phyloP scores from a whole-genome alignment of 37 sponge, comb jelly and placozoan species.

The Spongia lamella region DNA sequence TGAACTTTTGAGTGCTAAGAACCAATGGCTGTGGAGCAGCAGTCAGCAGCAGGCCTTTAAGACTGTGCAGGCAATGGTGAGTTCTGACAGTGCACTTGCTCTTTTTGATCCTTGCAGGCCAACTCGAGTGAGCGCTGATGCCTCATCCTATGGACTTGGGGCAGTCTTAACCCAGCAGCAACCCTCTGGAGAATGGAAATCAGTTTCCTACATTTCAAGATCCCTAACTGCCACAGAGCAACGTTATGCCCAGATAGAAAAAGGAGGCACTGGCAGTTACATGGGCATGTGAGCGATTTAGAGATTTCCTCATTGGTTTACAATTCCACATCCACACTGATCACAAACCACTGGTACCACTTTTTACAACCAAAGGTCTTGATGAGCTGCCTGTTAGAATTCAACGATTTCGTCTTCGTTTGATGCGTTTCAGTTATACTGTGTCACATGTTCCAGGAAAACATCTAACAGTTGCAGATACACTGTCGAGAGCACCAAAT shows the following conservation, averaged over 20 bases:
- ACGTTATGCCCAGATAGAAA: too few species aligned
- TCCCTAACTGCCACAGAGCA: constrained; percentile 29
- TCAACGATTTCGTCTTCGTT: constrained; percentile 44
- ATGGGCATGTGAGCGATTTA: constrained; percentile 19
- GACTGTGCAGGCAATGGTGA: neutral
- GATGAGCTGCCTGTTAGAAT: constrained; percentile 44
- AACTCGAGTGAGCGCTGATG: neutral
- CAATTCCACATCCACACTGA: constrained; percentile 50
- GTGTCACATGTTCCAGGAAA: constrained; percentile 56
- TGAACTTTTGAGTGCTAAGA: neutral
- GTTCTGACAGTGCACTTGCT: too few species aligned
- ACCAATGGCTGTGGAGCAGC: neutral
- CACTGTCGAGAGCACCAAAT: constrained; percentile 44
- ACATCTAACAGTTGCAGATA: constrained; percentile 42
- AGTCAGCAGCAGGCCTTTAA: constrained; percentile 4
- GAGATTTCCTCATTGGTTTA: constrained; percentile 31
- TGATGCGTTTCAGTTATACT: constrained; percentile 49
- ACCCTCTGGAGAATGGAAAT: too few species aligned
- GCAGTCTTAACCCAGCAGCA: too few species aligned
- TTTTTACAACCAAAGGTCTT: constrained; percentile 39
- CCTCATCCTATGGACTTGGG: too few species aligned
- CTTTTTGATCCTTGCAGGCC: too few species aligned
- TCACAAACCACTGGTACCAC: constrained; percentile 59
- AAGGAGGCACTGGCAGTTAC: too few species aligned
- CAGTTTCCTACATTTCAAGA: constrained; percentile 54